Conservation (phyloP, 2,797 vertebrate genomes). For the Aphelocoma californica region DNA sequence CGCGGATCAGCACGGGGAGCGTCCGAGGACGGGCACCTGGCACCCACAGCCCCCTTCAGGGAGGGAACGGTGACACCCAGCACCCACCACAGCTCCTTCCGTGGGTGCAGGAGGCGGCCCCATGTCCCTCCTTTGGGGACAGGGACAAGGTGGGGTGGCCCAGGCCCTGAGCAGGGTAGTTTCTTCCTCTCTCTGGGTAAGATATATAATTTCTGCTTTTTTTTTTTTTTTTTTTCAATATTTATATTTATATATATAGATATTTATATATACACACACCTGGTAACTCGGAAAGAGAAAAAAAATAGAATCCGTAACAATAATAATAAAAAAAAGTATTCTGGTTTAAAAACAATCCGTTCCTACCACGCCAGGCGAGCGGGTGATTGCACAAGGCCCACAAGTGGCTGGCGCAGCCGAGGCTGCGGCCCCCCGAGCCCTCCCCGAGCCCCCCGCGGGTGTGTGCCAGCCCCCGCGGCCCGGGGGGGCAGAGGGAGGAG, state of each 20-base stretch:
- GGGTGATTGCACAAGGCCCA: conserved; percentile 79
- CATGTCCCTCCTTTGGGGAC: background rate
- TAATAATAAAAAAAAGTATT: conserved; percentile 83
- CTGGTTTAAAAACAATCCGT: conserved; percentile 80
- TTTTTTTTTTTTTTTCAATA: conserved; percentile 69
- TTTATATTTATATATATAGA: conserved; percentile 72
- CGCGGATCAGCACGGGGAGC: background rate
- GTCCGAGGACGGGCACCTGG: background rate
- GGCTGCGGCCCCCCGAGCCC: background rate
- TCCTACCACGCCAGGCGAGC: conserved; percentile 74
- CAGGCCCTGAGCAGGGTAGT: background rate
- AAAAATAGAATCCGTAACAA: conserved; percentile 84
- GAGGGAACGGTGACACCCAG: background rate
- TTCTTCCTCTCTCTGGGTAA: conserved; percentile 60
- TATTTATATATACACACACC: conserved; percentile 81
- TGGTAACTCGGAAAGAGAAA: conserved; percentile 79
- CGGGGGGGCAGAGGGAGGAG: background rate
- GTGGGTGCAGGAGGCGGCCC: background rate
- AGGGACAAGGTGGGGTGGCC: background rate
- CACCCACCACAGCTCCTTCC: background rate
- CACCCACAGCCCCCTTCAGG: background rate
- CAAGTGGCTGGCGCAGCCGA: conserved; percentile 58
- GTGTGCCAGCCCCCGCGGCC: background rate
- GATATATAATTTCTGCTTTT: conserved; percentile 76
- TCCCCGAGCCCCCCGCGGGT: background rate